A percentile compares a stretch with the other conserved stretches of the same genome.
Conservation (phyloP, 2,797 vertebrate genomes). For the Manis crassicaudata region DNA sequence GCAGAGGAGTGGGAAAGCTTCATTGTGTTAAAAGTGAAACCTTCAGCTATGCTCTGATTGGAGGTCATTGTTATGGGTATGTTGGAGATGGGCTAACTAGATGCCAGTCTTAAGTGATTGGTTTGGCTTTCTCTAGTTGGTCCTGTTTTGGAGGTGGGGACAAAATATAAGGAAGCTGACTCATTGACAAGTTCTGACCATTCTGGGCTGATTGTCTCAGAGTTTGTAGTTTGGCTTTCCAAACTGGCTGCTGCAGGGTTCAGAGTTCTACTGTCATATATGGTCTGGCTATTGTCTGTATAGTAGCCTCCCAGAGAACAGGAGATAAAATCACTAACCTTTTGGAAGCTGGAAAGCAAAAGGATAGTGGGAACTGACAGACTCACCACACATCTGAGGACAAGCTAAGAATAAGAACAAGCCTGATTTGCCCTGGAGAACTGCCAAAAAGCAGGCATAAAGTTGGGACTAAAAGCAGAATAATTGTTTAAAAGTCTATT, state of each 20-base stretch:
- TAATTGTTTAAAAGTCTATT: neutral
- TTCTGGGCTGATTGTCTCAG: neutral
- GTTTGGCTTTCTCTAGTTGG: neutral
- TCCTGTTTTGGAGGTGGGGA: neutral
- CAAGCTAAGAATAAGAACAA: neutral
- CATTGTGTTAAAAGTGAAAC: neutral
- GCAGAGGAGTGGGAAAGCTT: neutral
- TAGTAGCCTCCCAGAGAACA: neutral
- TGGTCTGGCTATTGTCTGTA: neutral
- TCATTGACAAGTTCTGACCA: neutral
- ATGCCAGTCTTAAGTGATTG: neutral
- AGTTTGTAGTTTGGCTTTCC: neutral
- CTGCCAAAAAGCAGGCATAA: neutral
- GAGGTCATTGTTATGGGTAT: neutral
- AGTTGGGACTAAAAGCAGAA: neutral
- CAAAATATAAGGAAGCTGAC: neutral
- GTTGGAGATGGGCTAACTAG: neutral
- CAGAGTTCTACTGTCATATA: neutral
- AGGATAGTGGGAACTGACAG: neutral
- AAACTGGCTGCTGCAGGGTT: neutral
- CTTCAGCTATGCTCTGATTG: neutral
- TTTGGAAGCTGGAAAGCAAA: slow-evolving; percentile 9
- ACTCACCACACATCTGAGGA: neutral
- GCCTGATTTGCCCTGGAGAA: neutral
- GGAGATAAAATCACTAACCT: neutral